Base-by-base conservation (phyloP, 2,113 vertebrate genomes). In the Ictidomys tridecemlineatus region DNA sequence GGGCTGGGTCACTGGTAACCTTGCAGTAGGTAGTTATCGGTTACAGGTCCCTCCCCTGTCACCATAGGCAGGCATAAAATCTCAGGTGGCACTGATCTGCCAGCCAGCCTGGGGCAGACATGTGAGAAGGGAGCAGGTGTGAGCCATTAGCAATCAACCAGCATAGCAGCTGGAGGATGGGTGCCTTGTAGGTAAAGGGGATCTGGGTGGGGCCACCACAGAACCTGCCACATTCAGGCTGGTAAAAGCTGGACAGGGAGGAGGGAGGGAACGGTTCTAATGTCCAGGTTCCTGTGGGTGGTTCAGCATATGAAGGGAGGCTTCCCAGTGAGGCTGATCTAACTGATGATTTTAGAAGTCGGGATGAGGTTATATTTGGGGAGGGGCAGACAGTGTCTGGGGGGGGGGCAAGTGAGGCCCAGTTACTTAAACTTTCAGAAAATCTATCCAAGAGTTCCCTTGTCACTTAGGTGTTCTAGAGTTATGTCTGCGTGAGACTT, bases 151-250 rank as follows among this genome's bases (percentile, higher is more conserved):
- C 53, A 58, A 65, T 30, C 67, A 65, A 18, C 10, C 26, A 0
- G 3, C 2, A 2, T 4, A 70, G 22, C n/a, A 72, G 39, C 83
- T 56, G 8, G 39, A 34, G 7, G 0, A 8, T 24, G 48, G 30
- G 16, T 1, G 1, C 24, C 39, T n/a, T 79, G 56, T 63, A 24
- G 30, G 39, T 37, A 32, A 42, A 61, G 91, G 32, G 37, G 18
- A 13, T 30, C 34, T 58, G 20, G 10, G 3, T 5, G 0, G 18
- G 17, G 1, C 2, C n/a, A 26, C 24, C 28, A 26, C 16, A 42
- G 63, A 39, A 30, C 58, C 48, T 87, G 20, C 37, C 39, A 5
- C 4, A 22, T 70, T 39, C 34, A 20, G 48, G 22, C 39, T 14
- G 0, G 7, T 67, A 39, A 87, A 32, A 82, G 69, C 61, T 9